Percentiles rank a stretch among this genome's conserved stretches.
These are phyloP conservation scores for Myripristis murdjan DNA, from an alignment of 2,797 vertebrate species.

Conservation along the genomic window DNA sequence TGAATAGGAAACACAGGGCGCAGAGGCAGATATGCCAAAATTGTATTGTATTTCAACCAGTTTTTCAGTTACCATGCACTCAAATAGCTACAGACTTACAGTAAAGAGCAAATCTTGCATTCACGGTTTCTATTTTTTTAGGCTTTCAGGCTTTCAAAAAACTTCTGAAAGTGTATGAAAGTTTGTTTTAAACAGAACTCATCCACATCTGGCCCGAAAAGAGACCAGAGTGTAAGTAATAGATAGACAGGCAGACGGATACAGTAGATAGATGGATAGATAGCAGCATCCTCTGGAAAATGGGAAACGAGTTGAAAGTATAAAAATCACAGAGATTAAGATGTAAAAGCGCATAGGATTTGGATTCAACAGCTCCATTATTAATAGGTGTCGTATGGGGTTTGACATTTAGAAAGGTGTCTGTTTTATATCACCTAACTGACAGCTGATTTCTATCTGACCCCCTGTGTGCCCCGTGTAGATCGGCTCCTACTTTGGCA, in stretches of 20 bases:
- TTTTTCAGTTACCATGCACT: background rate
- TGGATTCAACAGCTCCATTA: too few species aligned
- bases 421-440: background rate
- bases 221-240: background rate
- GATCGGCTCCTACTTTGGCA: constrained; percentile 99
- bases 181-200: too few species aligned
- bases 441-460: background rate
- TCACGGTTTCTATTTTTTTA: too few species aligned
- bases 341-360: too few species aligned
- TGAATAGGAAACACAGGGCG: background rate
- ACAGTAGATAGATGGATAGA: too few species aligned
- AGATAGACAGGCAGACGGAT: background rate
- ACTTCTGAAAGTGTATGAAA: background rate
- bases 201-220: background rate
- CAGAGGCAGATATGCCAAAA: background rate
- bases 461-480: constrained; percentile 64
- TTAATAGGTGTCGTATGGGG: too few species aligned
- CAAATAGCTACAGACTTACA: too few species aligned
- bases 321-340: too few species aligned
- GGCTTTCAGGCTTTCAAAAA: background rate
- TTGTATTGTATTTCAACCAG: background rate
- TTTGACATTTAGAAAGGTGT: background rate
- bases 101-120: too few species aligned
- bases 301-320: too few species aligned
- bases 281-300: too few species aligned